phyloP scores from a whole-genome alignment of 2,888 invertebrate species.

The Monoplex corrugatus region DNA sequence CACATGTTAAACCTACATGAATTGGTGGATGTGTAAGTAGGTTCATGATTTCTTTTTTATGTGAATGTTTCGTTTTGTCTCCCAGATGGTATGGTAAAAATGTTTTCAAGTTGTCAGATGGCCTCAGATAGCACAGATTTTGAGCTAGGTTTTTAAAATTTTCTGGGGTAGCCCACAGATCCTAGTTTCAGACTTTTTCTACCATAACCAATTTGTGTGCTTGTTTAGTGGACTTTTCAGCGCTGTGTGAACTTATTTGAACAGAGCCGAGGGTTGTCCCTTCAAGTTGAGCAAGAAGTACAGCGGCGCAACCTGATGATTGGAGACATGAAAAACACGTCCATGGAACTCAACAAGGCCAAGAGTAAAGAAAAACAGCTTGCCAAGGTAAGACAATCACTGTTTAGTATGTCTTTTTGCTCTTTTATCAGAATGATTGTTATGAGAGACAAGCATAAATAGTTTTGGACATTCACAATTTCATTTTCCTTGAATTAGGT shows the following conservation, averaged over 20 bases:
- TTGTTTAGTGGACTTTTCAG: slow-evolving; percentile 24
- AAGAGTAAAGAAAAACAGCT: slow-evolving; percentile 88
- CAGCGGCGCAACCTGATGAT: slow-evolving; percentile 91
- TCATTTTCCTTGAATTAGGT: too few species aligned
- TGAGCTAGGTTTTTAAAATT: background rate
- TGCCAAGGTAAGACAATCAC: slow-evolving; percentile 62
- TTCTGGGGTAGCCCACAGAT: too few species aligned
- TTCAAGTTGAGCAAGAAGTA: slow-evolving; percentile 95
- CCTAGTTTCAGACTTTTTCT: background rate
- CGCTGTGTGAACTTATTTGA: slow-evolving; percentile 50
- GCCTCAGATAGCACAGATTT: too few species aligned
- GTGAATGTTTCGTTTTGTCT: too few species aligned
- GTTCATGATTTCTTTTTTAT: too few species aligned
- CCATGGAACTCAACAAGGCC: slow-evolving; percentile 88
- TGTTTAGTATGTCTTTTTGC: background rate
- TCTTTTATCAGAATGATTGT: background rate
- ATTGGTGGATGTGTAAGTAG: too few species aligned
- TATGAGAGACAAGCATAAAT: background rate
- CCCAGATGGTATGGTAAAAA: too few species aligned
- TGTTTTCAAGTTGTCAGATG: too few species aligned
- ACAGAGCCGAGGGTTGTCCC: slow-evolving; percentile 86
- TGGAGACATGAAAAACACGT: slow-evolving; percentile 89
- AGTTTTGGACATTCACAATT: background rate
- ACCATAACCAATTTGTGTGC: background rate
- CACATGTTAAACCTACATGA: too few species aligned